A percentile compares a stretch with the other conserved stretches of the same genome.
These are phyloP conservation scores for Chrysomela aeneicollis DNA, from an alignment of 2,888 invertebrate species.

Conservation along the genomic window DNA sequence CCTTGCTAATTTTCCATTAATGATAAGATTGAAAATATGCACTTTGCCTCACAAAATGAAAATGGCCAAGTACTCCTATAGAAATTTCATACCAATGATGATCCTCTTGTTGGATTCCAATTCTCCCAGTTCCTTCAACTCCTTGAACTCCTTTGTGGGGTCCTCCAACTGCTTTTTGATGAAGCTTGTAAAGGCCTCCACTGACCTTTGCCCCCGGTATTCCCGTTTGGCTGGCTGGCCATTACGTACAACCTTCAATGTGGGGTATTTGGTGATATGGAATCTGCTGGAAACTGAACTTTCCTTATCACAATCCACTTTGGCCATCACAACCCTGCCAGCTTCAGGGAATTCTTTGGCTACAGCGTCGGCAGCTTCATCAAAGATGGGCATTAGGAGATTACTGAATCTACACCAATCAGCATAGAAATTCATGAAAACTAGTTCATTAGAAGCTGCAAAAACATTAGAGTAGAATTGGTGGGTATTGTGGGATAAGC, in stretches of 20 bases:
- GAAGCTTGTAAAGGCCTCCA: slow-evolving; percentile 89
- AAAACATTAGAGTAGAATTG: slow-evolving; percentile 49
- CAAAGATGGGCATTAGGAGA: slow-evolving; percentile 94
- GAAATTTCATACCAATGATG: slow-evolving; percentile 72
- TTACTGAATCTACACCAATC: slow-evolving; percentile 99
- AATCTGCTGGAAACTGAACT: slow-evolving; percentile 86
- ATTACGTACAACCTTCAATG: slow-evolving; percentile 92
- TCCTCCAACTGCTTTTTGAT: slow-evolving; percentile 89
- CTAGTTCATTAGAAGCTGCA: slow-evolving; percentile 94
- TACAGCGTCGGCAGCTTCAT: slow-evolving; percentile 92
- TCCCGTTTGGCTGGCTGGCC: slow-evolving; percentile 90
- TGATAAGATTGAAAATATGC: too few species aligned
- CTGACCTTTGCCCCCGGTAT: slow-evolving; percentile 88
- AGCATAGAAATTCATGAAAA: slow-evolving; percentile 98
- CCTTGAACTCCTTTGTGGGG: slow-evolving; percentile 80
- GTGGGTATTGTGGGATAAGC: not conserved
- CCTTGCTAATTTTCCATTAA: too few species aligned
- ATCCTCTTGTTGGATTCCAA: slow-evolving; percentile 84
- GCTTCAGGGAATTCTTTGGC: slow-evolving; percentile 77
- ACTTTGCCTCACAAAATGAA: too few species aligned
- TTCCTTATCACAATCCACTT: slow-evolving; percentile 97
- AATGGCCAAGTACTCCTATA: too few species aligned
- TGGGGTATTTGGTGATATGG: slow-evolving; percentile 98
- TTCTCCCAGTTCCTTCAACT: slow-evolving; percentile 75
- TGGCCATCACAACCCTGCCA: slow-evolving; percentile 91